These are phyloP conservation scores for Dryoscopus gambensis DNA, from an alignment of 2,113 vertebrate species.

Conservation along the genomic window DNA sequence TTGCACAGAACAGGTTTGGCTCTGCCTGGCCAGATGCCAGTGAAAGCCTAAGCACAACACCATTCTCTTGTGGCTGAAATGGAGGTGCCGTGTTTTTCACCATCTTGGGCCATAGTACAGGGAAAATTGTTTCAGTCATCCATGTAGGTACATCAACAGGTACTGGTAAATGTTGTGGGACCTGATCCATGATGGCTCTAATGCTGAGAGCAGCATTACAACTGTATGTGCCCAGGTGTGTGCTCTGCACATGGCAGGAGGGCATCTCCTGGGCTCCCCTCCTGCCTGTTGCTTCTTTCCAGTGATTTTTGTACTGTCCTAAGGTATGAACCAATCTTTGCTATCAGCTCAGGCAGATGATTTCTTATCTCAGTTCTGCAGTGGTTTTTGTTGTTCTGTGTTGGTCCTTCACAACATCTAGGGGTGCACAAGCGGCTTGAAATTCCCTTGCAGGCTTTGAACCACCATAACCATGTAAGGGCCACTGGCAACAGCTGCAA, in stretches of 20 bases:
- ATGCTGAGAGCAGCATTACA: rapidly evolving
- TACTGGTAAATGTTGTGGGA: rapidly evolving
- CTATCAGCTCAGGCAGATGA: not conserved
- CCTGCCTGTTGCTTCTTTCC: not conserved
- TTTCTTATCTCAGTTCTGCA: not conserved
- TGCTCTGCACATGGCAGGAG: not conserved
- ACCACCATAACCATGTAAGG: rapidly evolving
- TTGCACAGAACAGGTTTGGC: not conserved
- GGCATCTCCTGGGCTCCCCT: not conserved
- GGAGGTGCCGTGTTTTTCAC: not conserved
- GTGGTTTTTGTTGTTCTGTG: rapidly evolving
- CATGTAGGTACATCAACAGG: not conserved
- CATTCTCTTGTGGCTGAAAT: rapidly evolving
- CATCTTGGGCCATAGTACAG: rapidly evolving
- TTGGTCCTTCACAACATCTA: not conserved
- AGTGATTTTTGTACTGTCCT: not conserved
- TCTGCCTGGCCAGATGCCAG: not conserved
- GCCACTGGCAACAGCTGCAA: not conserved
- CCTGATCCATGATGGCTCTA: rapidly evolving
- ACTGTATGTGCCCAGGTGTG: too few species aligned
- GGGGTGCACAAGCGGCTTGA: not conserved
- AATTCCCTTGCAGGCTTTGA: not conserved
- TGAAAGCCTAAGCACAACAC: not conserved
- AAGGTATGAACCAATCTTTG: not conserved
- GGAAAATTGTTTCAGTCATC: not conserved